Evolutionary conservation across 37 sponge, comb jelly and placozoan genomes (phyloP), one percentile per base, ranked within the genome.

Genomic region (Axinella damicornis): DNA sequence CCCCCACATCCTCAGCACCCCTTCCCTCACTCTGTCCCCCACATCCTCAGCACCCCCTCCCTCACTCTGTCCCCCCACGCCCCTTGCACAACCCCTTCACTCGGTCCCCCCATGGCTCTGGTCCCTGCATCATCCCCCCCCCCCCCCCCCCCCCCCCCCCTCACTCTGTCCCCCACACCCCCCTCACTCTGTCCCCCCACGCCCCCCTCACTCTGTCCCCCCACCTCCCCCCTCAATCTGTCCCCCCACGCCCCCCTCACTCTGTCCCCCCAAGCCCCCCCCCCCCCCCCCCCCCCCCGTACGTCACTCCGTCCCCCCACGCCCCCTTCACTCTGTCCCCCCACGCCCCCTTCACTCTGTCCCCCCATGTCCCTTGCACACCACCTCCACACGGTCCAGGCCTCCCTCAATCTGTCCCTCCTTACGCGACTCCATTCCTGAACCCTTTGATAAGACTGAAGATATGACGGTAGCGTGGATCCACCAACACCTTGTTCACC

Each of bases 391-490:
- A 9, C 76, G 1, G n/a, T 35, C 33, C 76, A n/a, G 24, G 14
- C 27, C 24, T 25, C 32, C 16, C 76, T 60, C 60, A 16, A 2
- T 32, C 37, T 36, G 35, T 4, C 35, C 70, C 34, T 69, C 70
- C 70, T 35, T 30, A 93, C 93, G 85, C 65, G 31, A 85, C 30
- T 80, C 93, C 93, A 85, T 93, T 93, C 32, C 93, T 68, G 67
- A 93, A 85, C 16, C 89, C 89, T 53, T 93, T 93, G 33, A 93
- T 18, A 31, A 93, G 69, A 0, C 86, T 38, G 5, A 93, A 53
- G 39, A 82, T 30, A n/a, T 57, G 28, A 19, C 52, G 40, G 57
- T 84, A 87, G 2, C 66, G 77, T 0, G 88, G 88, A 54, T 87
- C 57, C 1, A 39, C 60, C 34, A 91, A 39, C 14, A 85, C 27